Percentiles rank a stretch among this genome's conserved stretches.
These are phyloP conservation scores for Patiria miniata DNA, from an alignment of 35 echinoderm and acorn worm species.

Conservation along the genomic window DNA sequence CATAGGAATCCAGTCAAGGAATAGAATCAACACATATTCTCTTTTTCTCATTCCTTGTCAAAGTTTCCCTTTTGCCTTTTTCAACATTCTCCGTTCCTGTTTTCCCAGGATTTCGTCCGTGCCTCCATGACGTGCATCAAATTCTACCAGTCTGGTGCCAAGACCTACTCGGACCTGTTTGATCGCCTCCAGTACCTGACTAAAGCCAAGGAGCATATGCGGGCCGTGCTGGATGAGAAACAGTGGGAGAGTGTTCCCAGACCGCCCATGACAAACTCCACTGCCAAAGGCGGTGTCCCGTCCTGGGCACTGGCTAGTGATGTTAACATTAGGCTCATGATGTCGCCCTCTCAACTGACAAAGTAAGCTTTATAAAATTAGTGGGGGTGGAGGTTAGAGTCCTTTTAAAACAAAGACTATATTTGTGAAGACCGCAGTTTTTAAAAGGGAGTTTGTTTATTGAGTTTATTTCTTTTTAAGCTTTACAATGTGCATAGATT, in stretches of 20 bases:
- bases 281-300: background rate
- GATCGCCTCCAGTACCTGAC: slow-evolving; percentile 75
- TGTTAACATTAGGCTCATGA: slow-evolving; percentile 45
- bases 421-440: background rate
- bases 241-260: slow-evolving; percentile 60
- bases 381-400: background rate
- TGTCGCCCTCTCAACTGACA: slow-evolving; percentile 81
- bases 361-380: slow-evolving; percentile 66
- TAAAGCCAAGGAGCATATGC: slow-evolving; percentile 67
- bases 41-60: background rate
- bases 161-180: slow-evolving; percentile 70
- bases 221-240: slow-evolving; percentile 57
- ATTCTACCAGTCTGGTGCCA: slow-evolving; percentile 74
- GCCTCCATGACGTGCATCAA: slow-evolving; percentile 85
- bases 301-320: slow-evolving; percentile 35
- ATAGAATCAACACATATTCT: no score
- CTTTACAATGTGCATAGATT: no score
- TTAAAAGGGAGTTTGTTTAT: no score
- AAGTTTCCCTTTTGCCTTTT: background rate
- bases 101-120: slow-evolving; percentile 79
- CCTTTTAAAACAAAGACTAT: background rate
- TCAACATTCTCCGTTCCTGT: background rate
- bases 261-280: background rate
- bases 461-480: no score
- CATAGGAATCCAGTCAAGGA: no score